phyloP scores from a whole-genome alignment of 2,888 invertebrate species.

The Teleiodes luculella region DNA sequence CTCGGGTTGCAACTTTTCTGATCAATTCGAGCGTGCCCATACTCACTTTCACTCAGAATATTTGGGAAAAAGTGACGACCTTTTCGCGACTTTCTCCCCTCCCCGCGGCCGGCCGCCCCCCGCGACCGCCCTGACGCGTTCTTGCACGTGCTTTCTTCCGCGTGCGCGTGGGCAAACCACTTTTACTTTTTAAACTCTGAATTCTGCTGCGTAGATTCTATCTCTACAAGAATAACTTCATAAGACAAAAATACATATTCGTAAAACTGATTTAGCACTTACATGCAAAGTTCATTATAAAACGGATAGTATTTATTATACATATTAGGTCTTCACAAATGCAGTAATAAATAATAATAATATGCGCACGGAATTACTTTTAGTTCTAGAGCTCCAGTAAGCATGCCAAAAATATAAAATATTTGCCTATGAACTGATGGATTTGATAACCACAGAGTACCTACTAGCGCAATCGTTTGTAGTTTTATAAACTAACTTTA shows the following conservation, averaged over 20 bases:
- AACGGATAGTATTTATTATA: no score
- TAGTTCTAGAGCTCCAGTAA: no score
- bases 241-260: no score
- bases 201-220: background rate
- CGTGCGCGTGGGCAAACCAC: slow-evolving; percentile 51
- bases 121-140: slow-evolving; percentile 24
- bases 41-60: slow-evolving; percentile 73
- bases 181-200: slow-evolving; percentile 64
- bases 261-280: no score
- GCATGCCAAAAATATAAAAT: no score
- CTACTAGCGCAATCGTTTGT: no score
- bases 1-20: slow-evolving; percentile 37
- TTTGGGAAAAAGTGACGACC: slow-evolving; percentile 78
- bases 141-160: slow-evolving; percentile 60
- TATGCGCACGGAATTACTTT: no score
- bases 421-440: no score
- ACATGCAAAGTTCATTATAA: no score
- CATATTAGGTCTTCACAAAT: no score
- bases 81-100: slow-evolving; percentile 72
- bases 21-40: slow-evolving; percentile 55
- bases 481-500: background rate
- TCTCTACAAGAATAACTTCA: background rate
- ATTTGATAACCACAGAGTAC: no score
- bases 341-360: no score
- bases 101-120: slow-evolving; percentile 23